A percentile compares a stretch with the other conserved stretches of the same genome.
phyloP scores from a whole-genome alignment of 2,888 invertebrate species.

The Ochlodes sylvanus region DNA sequence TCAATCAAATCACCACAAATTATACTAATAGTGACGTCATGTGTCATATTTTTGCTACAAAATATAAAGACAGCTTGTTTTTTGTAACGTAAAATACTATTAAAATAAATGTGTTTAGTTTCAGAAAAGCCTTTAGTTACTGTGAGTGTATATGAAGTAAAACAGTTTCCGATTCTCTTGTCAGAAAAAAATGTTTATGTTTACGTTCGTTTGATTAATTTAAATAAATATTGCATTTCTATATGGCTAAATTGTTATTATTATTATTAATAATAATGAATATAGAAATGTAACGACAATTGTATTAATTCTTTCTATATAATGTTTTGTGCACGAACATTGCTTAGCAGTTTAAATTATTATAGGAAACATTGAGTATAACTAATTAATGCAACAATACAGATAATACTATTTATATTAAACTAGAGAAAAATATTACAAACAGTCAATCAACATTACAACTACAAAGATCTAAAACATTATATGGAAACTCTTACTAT shows the following conservation, averaged over 20 bases:
- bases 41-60: no score
- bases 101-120: no score
- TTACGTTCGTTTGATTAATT: not conserved
- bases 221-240: not conserved
- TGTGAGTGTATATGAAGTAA: no score
- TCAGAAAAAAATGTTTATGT: no score
- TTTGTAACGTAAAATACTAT: no score
- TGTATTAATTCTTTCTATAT: no score
- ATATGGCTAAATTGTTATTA: not conserved
- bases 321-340: not conserved
- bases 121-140: no score
- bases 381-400: not conserved
- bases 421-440: constrained; percentile 20
- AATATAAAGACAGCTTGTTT: no score
- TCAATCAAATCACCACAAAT: no score
- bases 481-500: constrained; percentile 9
- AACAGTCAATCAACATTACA: constrained; percentile 16
- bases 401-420: not conserved
- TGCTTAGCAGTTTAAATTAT: not conserved
- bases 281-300: not conserved
- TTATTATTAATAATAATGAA: not conserved
- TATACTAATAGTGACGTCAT: no score
- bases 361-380: constrained; percentile 5
- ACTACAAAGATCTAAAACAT: constrained; percentile 20
- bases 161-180: no score